phyloP scores from a whole-genome alignment of 2,113 vertebrate species.

The Pionites leucogaster region DNA sequence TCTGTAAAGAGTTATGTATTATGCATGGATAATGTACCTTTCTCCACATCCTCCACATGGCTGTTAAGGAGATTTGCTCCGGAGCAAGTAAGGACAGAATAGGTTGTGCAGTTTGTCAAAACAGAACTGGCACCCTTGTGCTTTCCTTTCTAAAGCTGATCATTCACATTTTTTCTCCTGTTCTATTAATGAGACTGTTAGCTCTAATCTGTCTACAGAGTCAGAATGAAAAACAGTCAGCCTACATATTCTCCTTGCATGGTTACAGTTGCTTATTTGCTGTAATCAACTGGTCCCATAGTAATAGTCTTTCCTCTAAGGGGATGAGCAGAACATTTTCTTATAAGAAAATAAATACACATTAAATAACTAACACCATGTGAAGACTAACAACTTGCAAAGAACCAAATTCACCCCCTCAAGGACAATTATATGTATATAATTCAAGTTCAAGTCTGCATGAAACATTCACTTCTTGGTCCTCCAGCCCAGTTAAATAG shows the following conservation, averaged over 20 bases:
- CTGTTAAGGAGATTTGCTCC: neutral
- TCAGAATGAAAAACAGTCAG: neutral
- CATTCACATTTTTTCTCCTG: neutral
- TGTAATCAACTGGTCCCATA: neutral
- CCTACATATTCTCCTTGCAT: neutral
- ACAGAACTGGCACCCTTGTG: neutral
- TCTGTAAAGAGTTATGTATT: neutral
- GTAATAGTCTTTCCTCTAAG: neutral
- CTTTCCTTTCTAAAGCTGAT: neutral
- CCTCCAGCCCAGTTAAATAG: neutral
- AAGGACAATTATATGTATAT: neutral
- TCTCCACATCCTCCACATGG: neutral
- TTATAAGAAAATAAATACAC: neutral
- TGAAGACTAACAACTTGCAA: neutral
- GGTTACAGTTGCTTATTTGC: neutral
- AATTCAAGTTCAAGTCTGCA: neutral
- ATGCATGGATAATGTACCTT: neutral
- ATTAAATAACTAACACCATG: neutral
- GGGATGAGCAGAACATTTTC: neutral
- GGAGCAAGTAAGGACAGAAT: neutral
- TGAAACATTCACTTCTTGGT: neutral
- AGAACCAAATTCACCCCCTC: neutral
- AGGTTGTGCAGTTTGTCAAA: neutral
- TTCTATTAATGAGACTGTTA: neutral
- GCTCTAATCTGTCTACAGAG: neutral